phyloP scores from a whole-genome alignment of 92 coral and sea anemone species.

The Paragorgia papillata region DNA sequence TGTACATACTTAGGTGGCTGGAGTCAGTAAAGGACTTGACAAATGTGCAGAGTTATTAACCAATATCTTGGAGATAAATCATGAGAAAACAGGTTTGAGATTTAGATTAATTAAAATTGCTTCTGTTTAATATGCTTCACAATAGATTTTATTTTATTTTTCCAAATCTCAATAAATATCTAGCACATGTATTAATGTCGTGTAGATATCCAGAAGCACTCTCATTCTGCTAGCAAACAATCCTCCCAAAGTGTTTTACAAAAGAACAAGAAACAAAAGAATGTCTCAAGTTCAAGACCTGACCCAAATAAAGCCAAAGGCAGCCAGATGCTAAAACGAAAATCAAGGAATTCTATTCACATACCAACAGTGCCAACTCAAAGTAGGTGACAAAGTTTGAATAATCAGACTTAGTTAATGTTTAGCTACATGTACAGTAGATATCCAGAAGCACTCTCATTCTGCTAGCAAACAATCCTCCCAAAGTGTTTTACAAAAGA shows the following conservation, averaged over 20 bases:
- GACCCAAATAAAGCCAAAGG: not conserved
- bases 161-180: no score
- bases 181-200: no score
- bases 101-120: no score
- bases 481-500: not conserved
- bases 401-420: not conserved
- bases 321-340: not conserved
- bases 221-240: not conserved
- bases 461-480: not conserved
- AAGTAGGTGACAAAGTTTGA: not conserved
- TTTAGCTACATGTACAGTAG: no score
- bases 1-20: constrained; percentile 85
- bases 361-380: constrained; percentile 12
- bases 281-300: not conserved
- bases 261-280: not conserved
- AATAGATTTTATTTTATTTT: no score
- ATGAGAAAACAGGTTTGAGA: constrained; percentile 59
- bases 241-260: not conserved
- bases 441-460: not conserved
- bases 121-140: no score
- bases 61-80: constrained; percentile 78
- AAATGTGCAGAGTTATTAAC: constrained; percentile 91
- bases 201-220: constrained; percentile 13
- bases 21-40: constrained; percentile 80
- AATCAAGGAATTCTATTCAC: constrained; percentile 3